These are phyloP conservation scores for Cephalopterus ornatus DNA, from an alignment of 2,113 vertebrate species.

Conservation along the genomic window DNA sequence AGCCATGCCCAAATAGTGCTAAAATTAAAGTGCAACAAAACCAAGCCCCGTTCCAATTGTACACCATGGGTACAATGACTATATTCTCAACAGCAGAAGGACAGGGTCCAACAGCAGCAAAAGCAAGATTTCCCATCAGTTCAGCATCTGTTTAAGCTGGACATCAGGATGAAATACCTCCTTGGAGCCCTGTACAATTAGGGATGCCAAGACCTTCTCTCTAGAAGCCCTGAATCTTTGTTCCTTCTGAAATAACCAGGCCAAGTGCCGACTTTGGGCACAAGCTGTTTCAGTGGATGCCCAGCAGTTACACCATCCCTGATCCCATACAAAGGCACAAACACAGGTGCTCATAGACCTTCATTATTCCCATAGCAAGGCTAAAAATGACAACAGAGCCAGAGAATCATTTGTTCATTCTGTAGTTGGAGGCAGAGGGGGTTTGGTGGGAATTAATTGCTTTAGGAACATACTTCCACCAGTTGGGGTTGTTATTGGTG, in stretches of 20 bases:
- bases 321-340: background rate
- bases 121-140: background rate
- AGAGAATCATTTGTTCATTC: background rate
- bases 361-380: background rate
- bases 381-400: background rate
- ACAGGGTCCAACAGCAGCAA: background rate
- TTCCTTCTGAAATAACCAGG: background rate
- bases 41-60: background rate
- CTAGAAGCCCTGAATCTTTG: background rate
- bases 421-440: background rate
- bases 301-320: background rate
- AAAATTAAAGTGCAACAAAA: background rate
- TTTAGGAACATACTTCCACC: background rate
- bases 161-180: no score
- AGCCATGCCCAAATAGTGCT: no score
- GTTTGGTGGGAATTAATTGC: background rate
- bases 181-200: background rate
- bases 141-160: background rate
- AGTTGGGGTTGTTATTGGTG: rapidly evolving
- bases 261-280: background rate
- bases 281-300: background rate
- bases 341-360: background rate
- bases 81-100: background rate
- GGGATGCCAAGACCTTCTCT: no score
- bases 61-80: background rate